These are phyloP conservation scores for Catostomus latipinnis DNA, from an alignment of 2,797 vertebrate genomes.

Conservation along the genomic window DNA sequence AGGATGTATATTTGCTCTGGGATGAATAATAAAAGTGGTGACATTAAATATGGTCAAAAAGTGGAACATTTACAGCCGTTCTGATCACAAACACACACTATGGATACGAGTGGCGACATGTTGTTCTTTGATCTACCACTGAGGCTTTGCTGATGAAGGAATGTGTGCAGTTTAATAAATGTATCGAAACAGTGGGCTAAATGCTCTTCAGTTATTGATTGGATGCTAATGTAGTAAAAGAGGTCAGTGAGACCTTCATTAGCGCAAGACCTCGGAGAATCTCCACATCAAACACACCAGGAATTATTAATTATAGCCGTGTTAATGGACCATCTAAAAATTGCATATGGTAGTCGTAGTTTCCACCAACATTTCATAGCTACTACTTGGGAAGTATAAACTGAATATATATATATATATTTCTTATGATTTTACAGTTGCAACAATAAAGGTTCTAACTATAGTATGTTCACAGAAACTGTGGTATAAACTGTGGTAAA, in stretches of 20 bases:
- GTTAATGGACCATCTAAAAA: neutral
- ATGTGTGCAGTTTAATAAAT: conserved; percentile 70
- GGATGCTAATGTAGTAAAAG: conserved; percentile 86
- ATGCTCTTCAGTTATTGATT: conserved; percentile 86
- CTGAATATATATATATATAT: no score
- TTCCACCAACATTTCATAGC: no score
- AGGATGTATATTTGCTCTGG: conserved; percentile 42
- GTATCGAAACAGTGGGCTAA: conserved; percentile 86
- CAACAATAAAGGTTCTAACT: no score
- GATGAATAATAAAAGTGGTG: conserved; percentile 33
- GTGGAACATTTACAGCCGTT: conserved; percentile 28
- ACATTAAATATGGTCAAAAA: conserved; percentile 37
- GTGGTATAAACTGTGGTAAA: no score
- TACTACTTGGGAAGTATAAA: no score
- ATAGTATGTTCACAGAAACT: no score
- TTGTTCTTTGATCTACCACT: conserved; percentile 70
- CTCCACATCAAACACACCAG: conserved; percentile 64
- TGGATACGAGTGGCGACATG: conserved; percentile 43
- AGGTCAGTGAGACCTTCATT: conserved; percentile 83
- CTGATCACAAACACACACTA: conserved; percentile 55
- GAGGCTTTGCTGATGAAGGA: conserved; percentile 54
- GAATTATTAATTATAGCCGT: conserved; percentile 37
- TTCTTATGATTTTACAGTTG: no score
- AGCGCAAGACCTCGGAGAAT: conserved; percentile 79
- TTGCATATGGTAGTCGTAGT: no score